Evolutionary conservation across 2,888 invertebrate species (phyloP).

Genomic region (Neoscelio sp.): DNA sequence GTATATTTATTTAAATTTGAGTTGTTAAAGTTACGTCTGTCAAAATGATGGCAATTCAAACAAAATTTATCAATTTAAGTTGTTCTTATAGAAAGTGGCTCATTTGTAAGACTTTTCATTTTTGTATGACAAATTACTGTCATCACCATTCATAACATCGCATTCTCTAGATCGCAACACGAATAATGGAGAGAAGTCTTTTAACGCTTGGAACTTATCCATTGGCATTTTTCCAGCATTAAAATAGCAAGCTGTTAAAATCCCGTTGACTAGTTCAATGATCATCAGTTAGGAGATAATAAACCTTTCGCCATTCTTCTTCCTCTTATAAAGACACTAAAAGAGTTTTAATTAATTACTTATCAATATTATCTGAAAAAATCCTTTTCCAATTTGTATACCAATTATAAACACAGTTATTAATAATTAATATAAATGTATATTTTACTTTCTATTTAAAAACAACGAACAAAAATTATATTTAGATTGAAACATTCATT

Average conservation of each 20-base stretch:
- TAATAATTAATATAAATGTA: no score
- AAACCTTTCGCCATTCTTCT: slow-evolving; percentile 13
- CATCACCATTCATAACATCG: slow-evolving; percentile 13
- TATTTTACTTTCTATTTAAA: no score
- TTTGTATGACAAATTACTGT: no score
- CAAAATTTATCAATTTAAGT: no score
- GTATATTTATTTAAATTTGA: no score
- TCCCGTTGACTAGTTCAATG: slow-evolving; percentile 41
- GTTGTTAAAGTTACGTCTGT: no score
- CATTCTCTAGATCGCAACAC: slow-evolving; percentile 4
- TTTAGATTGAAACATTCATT: no score
- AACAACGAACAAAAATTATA: no score
- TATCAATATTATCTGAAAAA: neutral
- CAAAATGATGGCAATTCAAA: no score
- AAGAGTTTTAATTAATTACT: slow-evolving; percentile 5
- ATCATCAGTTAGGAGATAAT: slow-evolving; percentile 38
- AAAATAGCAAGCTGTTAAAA: slow-evolving; percentile 41
- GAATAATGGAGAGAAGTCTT: slow-evolving; percentile 35
- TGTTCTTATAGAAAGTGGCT: no score
- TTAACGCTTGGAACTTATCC: slow-evolving; percentile 45
- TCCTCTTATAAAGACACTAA: neutral
- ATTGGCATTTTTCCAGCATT: slow-evolving; percentile 55
- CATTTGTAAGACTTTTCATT: no score
- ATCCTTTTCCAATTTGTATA: no score
- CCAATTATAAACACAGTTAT: neutral